phyloP scores from a whole-genome alignment of 2,113 vertebrate species.

The Mesoclemmys tuberculata region DNA sequence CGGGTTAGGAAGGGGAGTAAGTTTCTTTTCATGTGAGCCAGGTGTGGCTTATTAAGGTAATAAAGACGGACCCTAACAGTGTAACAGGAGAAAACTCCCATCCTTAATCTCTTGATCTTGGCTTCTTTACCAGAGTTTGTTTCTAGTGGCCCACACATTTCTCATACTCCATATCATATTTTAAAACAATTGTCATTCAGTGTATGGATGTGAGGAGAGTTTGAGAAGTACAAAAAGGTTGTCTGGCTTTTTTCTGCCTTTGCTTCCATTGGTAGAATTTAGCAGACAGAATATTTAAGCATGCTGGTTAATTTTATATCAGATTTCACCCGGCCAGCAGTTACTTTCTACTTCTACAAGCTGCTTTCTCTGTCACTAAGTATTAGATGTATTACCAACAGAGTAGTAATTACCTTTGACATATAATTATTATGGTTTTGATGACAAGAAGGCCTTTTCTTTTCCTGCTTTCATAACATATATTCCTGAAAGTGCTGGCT shows the following conservation, averaged over 20 bases:
- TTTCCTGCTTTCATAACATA: slow-evolving; percentile 83
- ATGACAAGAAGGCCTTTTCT: slow-evolving; percentile 87
- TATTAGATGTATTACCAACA: slow-evolving; percentile 84
- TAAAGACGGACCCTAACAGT: slow-evolving; percentile 8
- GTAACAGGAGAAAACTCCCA: slow-evolving; percentile 45
- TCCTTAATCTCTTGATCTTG: slow-evolving; percentile 29
- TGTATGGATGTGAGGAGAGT: slow-evolving; percentile 25
- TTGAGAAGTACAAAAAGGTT: not conserved
- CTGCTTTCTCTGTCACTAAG: slow-evolving; percentile 82
- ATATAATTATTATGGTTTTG: slow-evolving; percentile 90
- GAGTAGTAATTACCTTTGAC: slow-evolving; percentile 88
- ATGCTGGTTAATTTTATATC: slow-evolving; percentile 79
- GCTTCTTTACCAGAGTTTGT: not conserved
- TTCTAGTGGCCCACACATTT: not conserved
- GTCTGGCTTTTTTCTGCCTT: not conserved
- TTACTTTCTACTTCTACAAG: slow-evolving; percentile 79
- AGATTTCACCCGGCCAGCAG: slow-evolving; percentile 78
- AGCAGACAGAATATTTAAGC: slow-evolving; percentile 64
- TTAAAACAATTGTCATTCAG: slow-evolving; percentile 46
- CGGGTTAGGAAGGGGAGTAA: not conserved
- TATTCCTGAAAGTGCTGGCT: slow-evolving; percentile 82
- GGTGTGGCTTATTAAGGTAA: not conserved
- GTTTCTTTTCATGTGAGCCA: not conserved
- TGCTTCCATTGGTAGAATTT: slow-evolving; percentile 64
- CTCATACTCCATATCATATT: slow-evolving; percentile 15